Percentiles rank a stretch among this genome's conserved stretches.
These are phyloP conservation scores for Glareola pratincola DNA, from an alignment of 2,113 vertebrate genomes.

Conservation along the genomic window DNA sequence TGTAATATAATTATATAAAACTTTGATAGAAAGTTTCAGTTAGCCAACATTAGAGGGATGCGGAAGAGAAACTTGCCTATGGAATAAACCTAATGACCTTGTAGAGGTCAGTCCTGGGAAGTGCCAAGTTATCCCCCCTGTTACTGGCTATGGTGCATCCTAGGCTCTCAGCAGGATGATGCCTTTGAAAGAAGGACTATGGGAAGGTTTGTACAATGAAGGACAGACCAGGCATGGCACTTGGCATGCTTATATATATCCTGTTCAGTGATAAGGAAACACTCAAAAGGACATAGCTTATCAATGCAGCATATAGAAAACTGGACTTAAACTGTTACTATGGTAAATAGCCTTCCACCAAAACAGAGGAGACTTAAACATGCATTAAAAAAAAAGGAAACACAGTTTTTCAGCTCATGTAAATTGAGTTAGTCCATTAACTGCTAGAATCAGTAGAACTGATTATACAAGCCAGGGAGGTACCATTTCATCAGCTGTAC, in stretches of 20 bases:
- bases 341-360: background rate
- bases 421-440: slow-evolving; percentile 25
- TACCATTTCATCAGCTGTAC: background rate
- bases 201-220: background rate
- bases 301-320: background rate
- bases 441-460: slow-evolving; percentile 2
- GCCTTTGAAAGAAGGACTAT: background rate
- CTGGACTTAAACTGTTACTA: background rate
- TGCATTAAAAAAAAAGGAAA: background rate
- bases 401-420: background rate
- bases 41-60: background rate
- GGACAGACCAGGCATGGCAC: background rate
- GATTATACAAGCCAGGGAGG: background rate
- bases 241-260: background rate
- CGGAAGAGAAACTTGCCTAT: background rate
- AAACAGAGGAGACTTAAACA: background rate
- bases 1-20: background rate
- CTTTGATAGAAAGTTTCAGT: slow-evolving; percentile 12
- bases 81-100: background rate
- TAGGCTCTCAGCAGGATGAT: background rate
- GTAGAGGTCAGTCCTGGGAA: background rate
- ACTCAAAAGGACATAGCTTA: background rate
- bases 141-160: background rate
- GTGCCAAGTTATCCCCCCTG: background rate
- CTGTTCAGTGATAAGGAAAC: background rate